Percentiles rank a stretch among this genome's conserved stretches.
Evolutionary conservation across 2,797 vertebrate species (phyloP).

Genomic region (Megalops cyprinoides): DNA sequence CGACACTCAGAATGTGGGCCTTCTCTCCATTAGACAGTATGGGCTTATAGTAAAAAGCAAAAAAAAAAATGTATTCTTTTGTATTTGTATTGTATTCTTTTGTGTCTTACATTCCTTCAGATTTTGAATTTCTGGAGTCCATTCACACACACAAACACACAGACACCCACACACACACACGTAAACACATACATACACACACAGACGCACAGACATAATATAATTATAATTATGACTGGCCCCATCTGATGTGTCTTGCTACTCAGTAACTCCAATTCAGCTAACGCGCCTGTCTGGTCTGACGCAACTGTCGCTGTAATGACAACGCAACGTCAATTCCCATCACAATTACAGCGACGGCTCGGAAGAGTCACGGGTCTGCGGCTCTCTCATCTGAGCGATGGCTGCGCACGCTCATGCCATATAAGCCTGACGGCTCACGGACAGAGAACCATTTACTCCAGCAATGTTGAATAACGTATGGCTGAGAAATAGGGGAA

Average conservation of each 20-base stretch:
- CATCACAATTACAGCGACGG: background rate
- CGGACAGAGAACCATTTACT: slow-evolving; percentile 18
- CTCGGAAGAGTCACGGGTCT: background rate
- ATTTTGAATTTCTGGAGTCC: no score
- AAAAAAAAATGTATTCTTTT: no score
- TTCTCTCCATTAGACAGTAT: no score
- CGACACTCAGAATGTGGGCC: no score
- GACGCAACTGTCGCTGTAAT: background rate
- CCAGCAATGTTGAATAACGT: background rate
- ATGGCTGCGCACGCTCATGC: background rate
- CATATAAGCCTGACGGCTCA: background rate
- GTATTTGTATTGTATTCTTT: no score
- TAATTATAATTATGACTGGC: background rate
- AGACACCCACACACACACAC: background rate
- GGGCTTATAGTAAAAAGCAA: no score
- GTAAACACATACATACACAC: background rate
- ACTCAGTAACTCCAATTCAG: background rate
- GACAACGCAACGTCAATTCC: background rate
- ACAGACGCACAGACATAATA: background rate
- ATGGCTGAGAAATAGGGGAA: slow-evolving; percentile 2
- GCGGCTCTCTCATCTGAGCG: background rate
- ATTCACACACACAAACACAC: no score
- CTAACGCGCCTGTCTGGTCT: background rate
- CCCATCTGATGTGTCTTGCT: background rate
- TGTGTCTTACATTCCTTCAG: no score